Evolutionary conservation across 2,113 vertebrate genomes (phyloP), one percentile per base, ranked within the genome.

Genomic region (Chrysochloris asiatica): DNA sequence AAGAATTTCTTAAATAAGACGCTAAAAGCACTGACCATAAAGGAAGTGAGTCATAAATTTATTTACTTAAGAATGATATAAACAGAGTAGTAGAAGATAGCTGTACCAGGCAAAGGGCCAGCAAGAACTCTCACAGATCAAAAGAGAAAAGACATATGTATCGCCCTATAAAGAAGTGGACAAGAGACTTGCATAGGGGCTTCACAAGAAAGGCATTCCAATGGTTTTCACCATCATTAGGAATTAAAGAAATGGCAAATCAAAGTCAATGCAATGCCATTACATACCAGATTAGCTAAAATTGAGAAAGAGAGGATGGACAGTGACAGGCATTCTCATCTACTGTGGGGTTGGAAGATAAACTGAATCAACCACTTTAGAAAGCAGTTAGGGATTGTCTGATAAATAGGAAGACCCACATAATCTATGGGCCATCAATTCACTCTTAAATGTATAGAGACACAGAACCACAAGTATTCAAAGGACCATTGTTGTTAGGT

Each of bases 1-100:
- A 88, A 86, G 45, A 41, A 59, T 54, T 90, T 90, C 91, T 84
- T 84, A 88, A 52, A 82, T 52, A 84, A 85, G 41, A 82, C 45
- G 13, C 9, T 19, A 85, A 67, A 26, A 85, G 10, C 52, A 77
- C 19, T 73, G 75, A 33, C 52, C 61, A 77, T 72, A 67, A 83
- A 47, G 61, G 24, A 50, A 94, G 82, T 77, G 36, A 90, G 48
- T 76, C 41, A 84, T 47, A 93, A 47, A 45, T 81, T 45, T 72
- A 12, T 50, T 86, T 86, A 78, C 33, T 76, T 77, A 41, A 77
- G 12, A 93, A 87, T 86, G 33, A 83, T 47, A 77, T 26, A 86
- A 69, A 43, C 30, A 47, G 12, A 94, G 10, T 9, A 16, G 17
- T 52, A 17, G 67, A 81, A 93, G 45, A 36, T 52, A 77, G 17